Conservation (phyloP, 2,888 invertebrate species). For the Lamellibrachia satsuma region DNA sequence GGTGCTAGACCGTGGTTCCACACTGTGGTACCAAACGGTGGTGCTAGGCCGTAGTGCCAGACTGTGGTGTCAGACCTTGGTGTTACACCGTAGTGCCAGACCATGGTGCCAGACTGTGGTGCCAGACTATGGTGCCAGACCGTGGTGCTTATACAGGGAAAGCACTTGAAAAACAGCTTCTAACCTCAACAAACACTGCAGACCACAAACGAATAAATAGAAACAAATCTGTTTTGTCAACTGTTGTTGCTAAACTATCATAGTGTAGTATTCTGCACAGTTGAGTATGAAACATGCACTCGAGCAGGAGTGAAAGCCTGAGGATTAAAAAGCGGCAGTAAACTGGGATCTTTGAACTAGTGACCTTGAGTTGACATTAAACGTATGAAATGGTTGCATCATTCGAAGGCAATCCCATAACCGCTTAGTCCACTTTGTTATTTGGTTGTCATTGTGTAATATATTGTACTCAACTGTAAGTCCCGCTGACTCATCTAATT, state of each 20-base stretch:
- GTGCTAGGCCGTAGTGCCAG: too few species aligned
- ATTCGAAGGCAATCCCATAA: background rate
- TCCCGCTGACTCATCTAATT: background rate
- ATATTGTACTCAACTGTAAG: background rate
- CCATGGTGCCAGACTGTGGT: too few species aligned
- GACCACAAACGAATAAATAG: background rate
- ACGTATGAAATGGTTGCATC: background rate
- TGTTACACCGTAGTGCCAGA: too few species aligned
- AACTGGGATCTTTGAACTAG: background rate
- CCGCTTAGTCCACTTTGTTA: background rate
- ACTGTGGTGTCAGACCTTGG: too few species aligned
- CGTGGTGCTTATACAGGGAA: too few species aligned
- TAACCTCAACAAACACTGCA: background rate
- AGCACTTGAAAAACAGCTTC: background rate
- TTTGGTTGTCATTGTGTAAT: background rate
- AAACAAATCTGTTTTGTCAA: background rate
- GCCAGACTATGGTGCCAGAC: too few species aligned
- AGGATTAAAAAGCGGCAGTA: background rate
- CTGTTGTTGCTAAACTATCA: background rate
- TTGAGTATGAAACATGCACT: background rate
- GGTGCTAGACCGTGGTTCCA: too few species aligned
- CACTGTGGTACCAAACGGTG: too few species aligned
- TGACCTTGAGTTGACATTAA: background rate
- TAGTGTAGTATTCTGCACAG: background rate
- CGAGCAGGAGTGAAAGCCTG: background rate